Base-by-base conservation (phyloP, 2,888 invertebrate genomes). In the Seladonia tumulorum region DNA sequence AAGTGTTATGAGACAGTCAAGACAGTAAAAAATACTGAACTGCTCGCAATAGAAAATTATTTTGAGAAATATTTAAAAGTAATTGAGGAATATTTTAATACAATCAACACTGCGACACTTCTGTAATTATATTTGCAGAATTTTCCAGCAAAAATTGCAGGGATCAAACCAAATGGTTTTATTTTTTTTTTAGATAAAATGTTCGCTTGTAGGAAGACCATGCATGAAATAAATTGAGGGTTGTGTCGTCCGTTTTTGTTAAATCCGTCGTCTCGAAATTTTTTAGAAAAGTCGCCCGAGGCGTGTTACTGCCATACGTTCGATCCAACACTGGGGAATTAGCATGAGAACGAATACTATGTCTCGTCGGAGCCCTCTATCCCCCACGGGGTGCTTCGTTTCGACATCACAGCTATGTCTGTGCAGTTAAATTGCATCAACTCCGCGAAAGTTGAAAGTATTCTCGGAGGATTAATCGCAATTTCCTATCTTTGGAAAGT, bases 391-490 rank as follows among this genome's bases (percentile, higher is more conserved):
- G 57, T 39, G 76, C 39, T 71, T n/a, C 29, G n/a, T 14, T 35
- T 63, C 60, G 12, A 79, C 60, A 22, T 72, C n/a, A 3, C 39
- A 57, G 45, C 78, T 86, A 78, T 79, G 79, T 25, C 49, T 71
- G 76, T 81, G 60, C 53, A 81, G 82, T 84, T 79, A 45, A 79
- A 84, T 85, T n/a, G 75, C 73, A 42, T 89, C 68, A 77, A 66
- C 80, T 87, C 22, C 75, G 39, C 35, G 72, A 45, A 74, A 80
- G 70, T 87, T 68, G 73, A 25, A 57, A 29, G 53, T 78, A 85
- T 87, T 71, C 78, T 66, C 87, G 16, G n/a, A 25, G 80, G 68
- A 85, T 82, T 89, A 87, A 76, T 72, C 53, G 70, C 42, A 53
- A 49, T 79, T 78, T 70, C 74, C 76, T 82, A 57, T 74, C 77